Percentiles rank a stretch among this genome's conserved stretches.
phyloP scores from a whole-genome alignment of 2,888 invertebrate species.

The Trichogramma evanescens region DNA sequence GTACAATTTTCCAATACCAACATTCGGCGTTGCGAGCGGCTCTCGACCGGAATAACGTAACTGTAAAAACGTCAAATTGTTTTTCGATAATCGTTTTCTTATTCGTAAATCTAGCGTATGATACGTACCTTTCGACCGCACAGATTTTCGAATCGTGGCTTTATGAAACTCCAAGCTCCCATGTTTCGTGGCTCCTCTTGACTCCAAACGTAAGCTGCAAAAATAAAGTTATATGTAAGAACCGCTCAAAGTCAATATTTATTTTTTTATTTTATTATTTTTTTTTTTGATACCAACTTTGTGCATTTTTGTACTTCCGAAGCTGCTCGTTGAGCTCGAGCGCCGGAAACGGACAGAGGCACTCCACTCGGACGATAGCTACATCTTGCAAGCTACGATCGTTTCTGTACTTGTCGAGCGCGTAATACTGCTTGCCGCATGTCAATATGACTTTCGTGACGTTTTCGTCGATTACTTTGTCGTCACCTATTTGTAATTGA shows the following conservation, averaged over 20 bases:
- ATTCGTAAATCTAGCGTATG: constrained; percentile 13
- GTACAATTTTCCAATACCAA: constrained; percentile 71
- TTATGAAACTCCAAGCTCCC: constrained; percentile 92
- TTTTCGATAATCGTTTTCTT: not conserved
- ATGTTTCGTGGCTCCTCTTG: constrained; percentile 97
- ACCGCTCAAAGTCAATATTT: too few species aligned
- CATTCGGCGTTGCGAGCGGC: constrained; percentile 72
- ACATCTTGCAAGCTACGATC: constrained; percentile 62
- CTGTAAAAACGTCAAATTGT: constrained; percentile 50
- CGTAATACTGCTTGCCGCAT: constrained; percentile 91
- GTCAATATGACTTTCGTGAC: constrained; percentile 75
- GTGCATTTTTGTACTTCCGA: constrained; percentile 69
- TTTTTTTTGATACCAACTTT: constrained; percentile 44
- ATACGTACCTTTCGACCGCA: constrained; percentile 66
- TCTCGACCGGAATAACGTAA: constrained; percentile 73
- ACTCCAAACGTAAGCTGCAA: constrained; percentile 77
- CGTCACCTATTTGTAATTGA: constrained; percentile 52
- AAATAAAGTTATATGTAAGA: constrained; percentile 9
- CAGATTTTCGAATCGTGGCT: constrained; percentile 83
- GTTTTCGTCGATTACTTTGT: constrained; percentile 51
- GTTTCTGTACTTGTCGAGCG: constrained; percentile 67
- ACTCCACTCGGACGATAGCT: constrained; percentile 80
- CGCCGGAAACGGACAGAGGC: constrained; percentile 86
- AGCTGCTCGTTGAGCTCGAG: constrained; percentile 68
- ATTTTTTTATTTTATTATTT: too few species aligned